Conservation (phyloP, 2,797 vertebrate genomes). For the Meda fulgida region DNA sequence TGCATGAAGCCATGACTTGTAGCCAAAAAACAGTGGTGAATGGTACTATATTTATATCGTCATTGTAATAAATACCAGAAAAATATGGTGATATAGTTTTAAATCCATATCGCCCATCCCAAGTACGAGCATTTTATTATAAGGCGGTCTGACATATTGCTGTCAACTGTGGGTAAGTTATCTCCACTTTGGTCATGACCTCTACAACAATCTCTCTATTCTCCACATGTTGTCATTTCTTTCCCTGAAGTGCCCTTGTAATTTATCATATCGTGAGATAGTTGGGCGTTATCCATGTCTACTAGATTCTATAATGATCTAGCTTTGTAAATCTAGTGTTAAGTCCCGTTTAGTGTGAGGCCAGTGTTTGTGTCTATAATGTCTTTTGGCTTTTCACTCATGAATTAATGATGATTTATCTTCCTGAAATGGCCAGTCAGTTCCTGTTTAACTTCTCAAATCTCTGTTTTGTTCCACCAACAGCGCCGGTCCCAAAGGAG, state of each 20-base stretch:
- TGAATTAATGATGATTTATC: slow-evolving; percentile 37
- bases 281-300: background rate
- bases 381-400: slow-evolving; percentile 14
- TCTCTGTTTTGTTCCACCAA: slow-evolving; percentile 24
- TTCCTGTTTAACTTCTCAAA: slow-evolving; percentile 22
- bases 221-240: background rate
- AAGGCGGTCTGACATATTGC: background rate
- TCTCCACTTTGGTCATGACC: background rate
- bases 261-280: background rate
- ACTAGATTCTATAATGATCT: background rate
- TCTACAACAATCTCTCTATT: background rate
- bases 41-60: too few species aligned
- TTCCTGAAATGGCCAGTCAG: background rate
- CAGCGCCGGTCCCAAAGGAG: slow-evolving; percentile 89
- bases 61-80: too few species aligned
- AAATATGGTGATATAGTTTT: too few species aligned
- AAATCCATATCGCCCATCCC: too few species aligned
- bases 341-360: background rate
- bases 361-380: background rate
- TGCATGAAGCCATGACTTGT: too few species aligned
- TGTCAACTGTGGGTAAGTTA: background rate
- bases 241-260: background rate
- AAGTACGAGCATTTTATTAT: background rate
- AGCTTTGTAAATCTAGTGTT: background rate
- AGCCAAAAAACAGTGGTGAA: too few species aligned